phyloP scores from a whole-genome alignment of 2,888 invertebrate species.

The Mythimna impura region DNA sequence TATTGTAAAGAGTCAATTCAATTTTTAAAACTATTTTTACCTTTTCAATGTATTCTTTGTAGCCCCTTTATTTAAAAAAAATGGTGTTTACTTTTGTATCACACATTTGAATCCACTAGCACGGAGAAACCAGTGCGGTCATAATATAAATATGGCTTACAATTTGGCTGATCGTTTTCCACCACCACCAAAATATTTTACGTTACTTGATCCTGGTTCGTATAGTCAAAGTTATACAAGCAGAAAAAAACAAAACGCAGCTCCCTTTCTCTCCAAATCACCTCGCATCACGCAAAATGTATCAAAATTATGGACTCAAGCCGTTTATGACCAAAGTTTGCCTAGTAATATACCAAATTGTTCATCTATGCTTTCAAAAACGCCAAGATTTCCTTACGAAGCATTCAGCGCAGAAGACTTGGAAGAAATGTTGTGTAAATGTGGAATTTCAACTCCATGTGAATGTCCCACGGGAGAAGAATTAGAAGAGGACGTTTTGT shows the following conservation, averaged over 20 bases:
- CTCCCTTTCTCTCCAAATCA: conserved; percentile 77
- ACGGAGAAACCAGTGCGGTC: conserved; percentile 13
- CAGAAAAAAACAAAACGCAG: conserved; percentile 66
- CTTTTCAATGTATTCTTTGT: conserved; percentile 2
- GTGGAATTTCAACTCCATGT: conserved; percentile 75
- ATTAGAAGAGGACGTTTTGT: conserved; percentile 62
- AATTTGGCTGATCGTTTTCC: conserved; percentile 75
- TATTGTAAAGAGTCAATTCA: neutral
- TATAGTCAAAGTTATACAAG: conserved; percentile 70
- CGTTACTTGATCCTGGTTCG: conserved; percentile 80
- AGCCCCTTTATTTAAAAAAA: neutral
- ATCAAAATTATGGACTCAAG: conserved; percentile 77
- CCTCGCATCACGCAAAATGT: conserved; percentile 69
- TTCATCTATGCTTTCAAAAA: conserved; percentile 76
- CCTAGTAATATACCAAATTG: conserved; percentile 76
- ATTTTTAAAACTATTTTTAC: neutral
- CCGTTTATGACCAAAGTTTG: conserved; percentile 69
- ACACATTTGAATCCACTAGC: neutral
- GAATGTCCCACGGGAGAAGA: conserved; percentile 73
- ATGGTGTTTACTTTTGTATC: conserved; percentile 9
- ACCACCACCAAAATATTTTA: conserved; percentile 67
- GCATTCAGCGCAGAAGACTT: conserved; percentile 76
- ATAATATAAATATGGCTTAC: conserved; percentile 75
- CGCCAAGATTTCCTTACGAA: conserved; percentile 81
- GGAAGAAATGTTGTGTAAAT: conserved; percentile 79